phyloP scores from a whole-genome alignment of 2,888 invertebrate genomes.

The Eurytoma adleriae region DNA sequence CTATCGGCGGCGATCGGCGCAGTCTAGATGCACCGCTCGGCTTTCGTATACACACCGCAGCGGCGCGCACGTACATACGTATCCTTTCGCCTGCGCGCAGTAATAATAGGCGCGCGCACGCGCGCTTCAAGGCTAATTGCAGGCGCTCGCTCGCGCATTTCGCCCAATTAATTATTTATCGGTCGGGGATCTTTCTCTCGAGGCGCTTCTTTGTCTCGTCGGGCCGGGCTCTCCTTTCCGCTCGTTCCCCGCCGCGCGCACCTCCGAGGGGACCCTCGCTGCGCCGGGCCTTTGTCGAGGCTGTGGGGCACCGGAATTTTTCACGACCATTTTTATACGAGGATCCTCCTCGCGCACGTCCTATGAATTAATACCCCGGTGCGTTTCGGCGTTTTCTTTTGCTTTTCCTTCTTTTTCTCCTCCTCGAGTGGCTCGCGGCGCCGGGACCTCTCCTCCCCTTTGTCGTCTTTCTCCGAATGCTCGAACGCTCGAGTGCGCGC shows the following conservation, averaged over 20 bases:
- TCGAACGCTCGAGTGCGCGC: too few relatives aligned
- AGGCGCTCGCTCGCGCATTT: conserved; percentile 24
- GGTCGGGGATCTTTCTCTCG: conserved; percentile 18
- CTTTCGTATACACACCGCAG: too few relatives aligned
- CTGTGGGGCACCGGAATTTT: not conserved
- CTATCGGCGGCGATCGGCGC: too few relatives aligned
- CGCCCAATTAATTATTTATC: conserved; percentile 51
- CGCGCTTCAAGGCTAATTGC: conserved; percentile 21
- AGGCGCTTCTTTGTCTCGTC: conserved; percentile 17
- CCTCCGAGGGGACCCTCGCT: not conserved
- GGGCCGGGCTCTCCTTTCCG: not conserved
- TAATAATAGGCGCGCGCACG: not conserved
- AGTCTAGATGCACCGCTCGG: too few relatives aligned
- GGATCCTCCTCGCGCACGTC: not conserved
- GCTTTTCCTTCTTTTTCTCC: not conserved
- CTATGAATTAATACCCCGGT: not conserved
- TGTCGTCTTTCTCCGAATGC: not conserved
- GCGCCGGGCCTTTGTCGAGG: not conserved
- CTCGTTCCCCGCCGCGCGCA: not conserved
- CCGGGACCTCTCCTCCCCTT: not conserved
- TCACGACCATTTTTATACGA: not conserved
- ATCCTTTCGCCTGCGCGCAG: not conserved
- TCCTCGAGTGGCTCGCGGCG: not conserved
- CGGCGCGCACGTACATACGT: too few relatives aligned
- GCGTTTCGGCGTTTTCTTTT: not conserved